Percentiles rank a stretch among this genome's conserved stretches.
These are phyloP conservation scores for Leptestheria dahalacensis DNA, from an alignment of 1,140 invertebrate species.

Conservation along the genomic window DNA sequence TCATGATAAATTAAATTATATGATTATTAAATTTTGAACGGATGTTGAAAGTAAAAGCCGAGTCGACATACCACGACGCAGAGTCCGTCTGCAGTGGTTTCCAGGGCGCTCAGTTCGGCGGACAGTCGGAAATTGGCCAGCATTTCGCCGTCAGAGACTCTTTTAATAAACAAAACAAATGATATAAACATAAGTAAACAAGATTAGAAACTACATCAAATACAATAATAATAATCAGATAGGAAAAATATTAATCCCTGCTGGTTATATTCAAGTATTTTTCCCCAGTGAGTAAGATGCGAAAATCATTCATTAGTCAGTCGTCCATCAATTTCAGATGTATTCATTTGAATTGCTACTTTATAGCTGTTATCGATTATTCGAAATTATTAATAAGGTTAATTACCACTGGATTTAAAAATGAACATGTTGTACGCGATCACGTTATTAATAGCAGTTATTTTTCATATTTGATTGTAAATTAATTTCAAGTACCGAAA, in stretches of 20 bases:
- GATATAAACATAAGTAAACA: slow-evolving; percentile 19
- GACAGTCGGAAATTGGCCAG: slow-evolving; percentile 85
- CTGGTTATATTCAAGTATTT: too few relatives aligned
- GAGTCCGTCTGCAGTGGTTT: slow-evolving; percentile 62
- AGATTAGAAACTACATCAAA: slow-evolving; percentile 17
- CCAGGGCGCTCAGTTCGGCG: slow-evolving; percentile 74
- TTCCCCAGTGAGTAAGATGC: too few relatives aligned
- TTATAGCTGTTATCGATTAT: too few relatives aligned
- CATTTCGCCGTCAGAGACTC: slow-evolving; percentile 68
- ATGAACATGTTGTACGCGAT: too few relatives aligned
- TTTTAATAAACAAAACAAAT: slow-evolving; percentile 22
- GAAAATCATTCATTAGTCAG: too few relatives aligned
- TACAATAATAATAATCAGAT: too few relatives aligned
- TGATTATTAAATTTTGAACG: background rate
- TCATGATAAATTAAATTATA: background rate
- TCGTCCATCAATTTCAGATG: too few relatives aligned
- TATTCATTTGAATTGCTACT: too few relatives aligned
- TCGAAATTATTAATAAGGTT: too few relatives aligned
- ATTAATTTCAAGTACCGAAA: slow-evolving; percentile 61
- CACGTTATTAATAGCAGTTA: background rate
- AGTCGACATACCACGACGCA: slow-evolving; percentile 57
- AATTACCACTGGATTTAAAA: too few relatives aligned
- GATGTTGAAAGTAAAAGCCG: too few relatives aligned
- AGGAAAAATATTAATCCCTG: too few relatives aligned
- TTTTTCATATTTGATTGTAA: background rate